Percentiles rank a stretch among this genome's conserved stretches.
Evolutionary conservation across 2,888 invertebrate species (phyloP).

Genomic region (Coelopa pilipes): DNA sequence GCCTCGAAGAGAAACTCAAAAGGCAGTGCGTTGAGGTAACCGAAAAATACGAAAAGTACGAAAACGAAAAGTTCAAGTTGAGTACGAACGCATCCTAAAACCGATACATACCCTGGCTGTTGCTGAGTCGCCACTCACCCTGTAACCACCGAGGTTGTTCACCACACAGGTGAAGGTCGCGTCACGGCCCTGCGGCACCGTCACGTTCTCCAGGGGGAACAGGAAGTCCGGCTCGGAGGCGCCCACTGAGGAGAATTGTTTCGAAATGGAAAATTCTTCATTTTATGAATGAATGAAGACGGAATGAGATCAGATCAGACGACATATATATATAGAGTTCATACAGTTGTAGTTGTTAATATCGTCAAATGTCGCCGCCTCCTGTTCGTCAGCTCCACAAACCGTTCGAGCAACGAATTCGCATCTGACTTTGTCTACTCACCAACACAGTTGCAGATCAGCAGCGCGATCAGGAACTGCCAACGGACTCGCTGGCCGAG

Average conservation of each 20-base stretch:
- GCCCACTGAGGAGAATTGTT: slow-evolving; percentile 68
- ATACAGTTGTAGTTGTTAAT: too few relatives aligned
- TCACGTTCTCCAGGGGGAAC: slow-evolving; percentile 80
- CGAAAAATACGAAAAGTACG: slow-evolving; percentile 38
- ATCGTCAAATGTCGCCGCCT: too few relatives aligned
- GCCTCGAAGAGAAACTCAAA: slow-evolving; percentile 9
- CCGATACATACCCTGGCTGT: slow-evolving; percentile 87
- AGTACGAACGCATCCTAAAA: slow-evolving; percentile 54
- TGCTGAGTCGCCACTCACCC: slow-evolving; percentile 89
- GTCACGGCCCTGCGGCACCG: slow-evolving; percentile 80
- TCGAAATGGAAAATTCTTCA: slow-evolving; percentile 64
- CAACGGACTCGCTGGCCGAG: slow-evolving; percentile 49
- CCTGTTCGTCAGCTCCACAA: too few relatives aligned
- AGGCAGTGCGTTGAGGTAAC: slow-evolving; percentile 34
- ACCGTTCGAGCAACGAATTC: neutral
- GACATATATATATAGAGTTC: neutral
- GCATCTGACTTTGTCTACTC: slow-evolving; percentile 49
- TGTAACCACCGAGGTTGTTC: slow-evolving; percentile 80
- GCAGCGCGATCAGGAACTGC: slow-evolving; percentile 57
- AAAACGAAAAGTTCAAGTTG: slow-evolving; percentile 24
- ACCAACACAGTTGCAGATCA: slow-evolving; percentile 65
- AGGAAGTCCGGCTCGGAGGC: slow-evolving; percentile 81
- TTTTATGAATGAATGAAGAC: slow-evolving; percentile 55
- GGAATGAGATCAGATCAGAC: slow-evolving; percentile 35
- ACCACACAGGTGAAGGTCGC: slow-evolving; percentile 83